These are phyloP conservation scores for Carapus acus DNA, from an alignment of 2,797 vertebrate genomes.

Conservation along the genomic window DNA sequence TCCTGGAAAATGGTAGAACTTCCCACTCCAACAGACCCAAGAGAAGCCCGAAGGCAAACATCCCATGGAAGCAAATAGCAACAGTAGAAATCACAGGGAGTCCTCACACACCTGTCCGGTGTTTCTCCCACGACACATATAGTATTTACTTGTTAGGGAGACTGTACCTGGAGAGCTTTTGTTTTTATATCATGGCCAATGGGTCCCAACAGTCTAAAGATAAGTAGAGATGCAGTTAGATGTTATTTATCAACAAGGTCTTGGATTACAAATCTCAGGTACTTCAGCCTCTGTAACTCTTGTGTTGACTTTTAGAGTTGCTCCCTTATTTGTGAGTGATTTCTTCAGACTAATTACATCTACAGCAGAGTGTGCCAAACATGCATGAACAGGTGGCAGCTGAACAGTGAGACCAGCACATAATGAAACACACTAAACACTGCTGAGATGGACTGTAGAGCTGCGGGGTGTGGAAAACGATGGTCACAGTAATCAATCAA, in stretches of 20 bases:
- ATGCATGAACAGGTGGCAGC: neutral
- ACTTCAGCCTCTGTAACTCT: slow-evolving; percentile 24
- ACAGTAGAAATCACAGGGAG: slow-evolving; percentile 22
- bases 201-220: slow-evolving; percentile 19
- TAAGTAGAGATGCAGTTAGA: slow-evolving; percentile 49
- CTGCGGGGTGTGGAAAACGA: neutral
- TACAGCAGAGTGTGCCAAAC: neutral
- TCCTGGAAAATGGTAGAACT: slow-evolving; percentile 89
- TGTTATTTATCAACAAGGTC: slow-evolving; percentile 88
- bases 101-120: slow-evolving; percentile 12
- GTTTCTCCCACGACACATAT: slow-evolving; percentile 59
- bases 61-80: slow-evolving; percentile 33
- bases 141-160: slow-evolving; percentile 72
- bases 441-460: neutral
- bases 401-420: neutral
- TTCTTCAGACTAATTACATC: neutral
- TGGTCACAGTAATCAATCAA: too few relatives aligned
- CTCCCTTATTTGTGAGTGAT: neutral
- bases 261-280: slow-evolving; percentile 62
- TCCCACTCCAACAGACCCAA: neutral
- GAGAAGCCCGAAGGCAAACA: slow-evolving; percentile 6
- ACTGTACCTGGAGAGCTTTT: slow-evolving; percentile 62
- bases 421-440: neutral
- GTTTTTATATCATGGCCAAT: slow-evolving; percentile 72
- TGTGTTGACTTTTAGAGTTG: slow-evolving; percentile 7